Conservation (phyloP, 2,888 invertebrate genomes). For the Philaethria dido region DNA sequence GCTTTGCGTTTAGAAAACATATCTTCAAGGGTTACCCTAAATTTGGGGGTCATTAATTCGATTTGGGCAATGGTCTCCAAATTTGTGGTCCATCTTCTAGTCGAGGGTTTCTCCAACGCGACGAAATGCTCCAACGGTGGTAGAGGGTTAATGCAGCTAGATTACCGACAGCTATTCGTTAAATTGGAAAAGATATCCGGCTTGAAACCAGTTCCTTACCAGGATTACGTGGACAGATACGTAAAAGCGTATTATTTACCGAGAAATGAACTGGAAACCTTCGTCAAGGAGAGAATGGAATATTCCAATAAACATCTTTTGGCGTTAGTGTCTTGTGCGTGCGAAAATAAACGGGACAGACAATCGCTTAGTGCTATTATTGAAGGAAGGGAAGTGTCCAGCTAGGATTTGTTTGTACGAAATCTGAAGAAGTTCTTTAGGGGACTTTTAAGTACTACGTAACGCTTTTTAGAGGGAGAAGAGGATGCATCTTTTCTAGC, state of each 20-base stretch:
- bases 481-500: no score
- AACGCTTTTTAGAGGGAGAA: no score
- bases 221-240: conserved; percentile 96
- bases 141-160: conserved; percentile 98
- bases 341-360: conserved; percentile 93
- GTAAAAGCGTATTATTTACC: conserved; percentile 98
- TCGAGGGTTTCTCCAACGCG: conserved; percentile 96
- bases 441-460: no score
- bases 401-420: conserved; percentile 1
- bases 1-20: conserved; percentile 91
- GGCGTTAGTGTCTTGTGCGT: conserved; percentile 92
- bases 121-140: conserved; percentile 98
- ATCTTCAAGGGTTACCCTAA: conserved; percentile 87
- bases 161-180: conserved; percentile 96
- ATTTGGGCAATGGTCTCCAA: conserved; percentile 96
- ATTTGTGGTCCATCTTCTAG: conserved; percentile 93
- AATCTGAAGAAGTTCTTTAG: background rate
- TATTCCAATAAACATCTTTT: conserved; percentile 95
- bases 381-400: conserved; percentile 74
- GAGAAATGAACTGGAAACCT: conserved; percentile 93
- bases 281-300: conserved; percentile 93
- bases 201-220: conserved; percentile 92
- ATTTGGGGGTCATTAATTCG: conserved; percentile 86
- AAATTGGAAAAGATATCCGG: conserved; percentile 94
- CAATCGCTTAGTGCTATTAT: conserved; percentile 90